These are phyloP conservation scores for Craterocephalus amniculus DNA, from an alignment of 2,797 vertebrate genomes.

Conservation along the genomic window DNA sequence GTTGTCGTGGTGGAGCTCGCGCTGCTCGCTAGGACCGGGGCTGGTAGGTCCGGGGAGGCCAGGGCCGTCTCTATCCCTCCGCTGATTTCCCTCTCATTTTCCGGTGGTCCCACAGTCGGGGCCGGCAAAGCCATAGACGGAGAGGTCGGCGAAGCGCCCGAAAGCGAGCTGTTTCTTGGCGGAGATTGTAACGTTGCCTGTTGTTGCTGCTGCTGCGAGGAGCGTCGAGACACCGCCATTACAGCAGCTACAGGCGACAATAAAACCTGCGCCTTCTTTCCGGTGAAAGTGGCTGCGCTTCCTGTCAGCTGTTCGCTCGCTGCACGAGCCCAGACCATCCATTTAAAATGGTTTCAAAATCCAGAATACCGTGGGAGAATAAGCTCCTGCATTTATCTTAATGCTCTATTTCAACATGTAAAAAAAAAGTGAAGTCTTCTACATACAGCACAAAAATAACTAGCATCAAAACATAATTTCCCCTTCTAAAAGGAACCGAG, in stretches of 20 bases:
- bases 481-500: too few relatives aligned
- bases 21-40: conserved; percentile 82
- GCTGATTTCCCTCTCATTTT: conserved; percentile 73
- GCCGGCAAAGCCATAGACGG: conserved; percentile 74
- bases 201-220: conserved; percentile 86
- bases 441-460: too few relatives aligned
- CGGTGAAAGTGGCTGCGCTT: conserved; percentile 71
- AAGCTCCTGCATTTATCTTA: too few relatives aligned
- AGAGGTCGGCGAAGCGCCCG: conserved; percentile 80
- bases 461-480: too few relatives aligned
- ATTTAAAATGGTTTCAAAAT: not conserved
- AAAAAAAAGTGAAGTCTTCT: too few relatives aligned
- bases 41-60: conserved; percentile 84
- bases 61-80: conserved; percentile 67
- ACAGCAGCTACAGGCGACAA: conserved; percentile 78
- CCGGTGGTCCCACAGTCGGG: conserved; percentile 58
- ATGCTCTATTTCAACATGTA: too few relatives aligned
- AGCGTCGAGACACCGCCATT: conserved; percentile 91
- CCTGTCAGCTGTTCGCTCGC: conserved; percentile 71
- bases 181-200: conserved; percentile 81
- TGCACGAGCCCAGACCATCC: not conserved
- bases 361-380: too few relatives aligned
- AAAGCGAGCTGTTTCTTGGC: conserved; percentile 81
- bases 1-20: conserved; percentile 84
- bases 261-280: conserved; percentile 67